phyloP scores from a whole-genome alignment of 2,888 invertebrate species.

The Leucophenga maculata region DNA sequence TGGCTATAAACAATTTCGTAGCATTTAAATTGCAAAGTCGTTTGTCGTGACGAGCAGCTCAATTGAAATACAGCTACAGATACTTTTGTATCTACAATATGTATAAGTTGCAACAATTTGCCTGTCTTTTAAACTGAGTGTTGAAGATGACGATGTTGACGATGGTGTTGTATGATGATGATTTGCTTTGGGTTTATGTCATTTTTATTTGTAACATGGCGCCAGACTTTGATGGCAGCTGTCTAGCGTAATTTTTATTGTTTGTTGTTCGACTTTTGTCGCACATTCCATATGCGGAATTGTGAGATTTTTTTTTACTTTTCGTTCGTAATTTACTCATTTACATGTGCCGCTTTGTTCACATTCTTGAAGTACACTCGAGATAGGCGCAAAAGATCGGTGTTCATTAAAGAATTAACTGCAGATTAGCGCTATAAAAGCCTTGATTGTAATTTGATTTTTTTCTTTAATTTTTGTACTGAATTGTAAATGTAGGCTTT shows the following conservation, averaged over 20 bases:
- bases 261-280: conserved; percentile 6
- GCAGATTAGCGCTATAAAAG: conserved; percentile 6
- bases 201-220: conserved; percentile 21
- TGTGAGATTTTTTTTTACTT: conserved; percentile 6
- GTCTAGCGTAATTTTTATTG: not conserved
- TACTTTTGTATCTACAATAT: no score
- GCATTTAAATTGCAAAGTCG: conserved; percentile 7
- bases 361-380: no score
- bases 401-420: conserved; percentile 13
- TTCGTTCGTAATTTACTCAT: not conserved
- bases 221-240: conserved; percentile 1
- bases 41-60: not conserved
- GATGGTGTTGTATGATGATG: no score
- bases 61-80: not conserved
- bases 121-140: not conserved
- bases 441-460: not conserved
- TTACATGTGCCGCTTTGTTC: conserved; percentile 1
- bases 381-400: not conserved
- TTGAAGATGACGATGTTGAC: no score
- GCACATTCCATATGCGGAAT: conserved; percentile 6
- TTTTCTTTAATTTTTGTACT: not conserved
- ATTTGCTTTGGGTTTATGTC: conserved; percentile 4
- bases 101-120: not conserved
- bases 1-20: conserved; percentile 13
- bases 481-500: not conserved